Conservation (phyloP, 2,113 vertebrate genomes). For the Epinephelus lanceolatus region DNA sequence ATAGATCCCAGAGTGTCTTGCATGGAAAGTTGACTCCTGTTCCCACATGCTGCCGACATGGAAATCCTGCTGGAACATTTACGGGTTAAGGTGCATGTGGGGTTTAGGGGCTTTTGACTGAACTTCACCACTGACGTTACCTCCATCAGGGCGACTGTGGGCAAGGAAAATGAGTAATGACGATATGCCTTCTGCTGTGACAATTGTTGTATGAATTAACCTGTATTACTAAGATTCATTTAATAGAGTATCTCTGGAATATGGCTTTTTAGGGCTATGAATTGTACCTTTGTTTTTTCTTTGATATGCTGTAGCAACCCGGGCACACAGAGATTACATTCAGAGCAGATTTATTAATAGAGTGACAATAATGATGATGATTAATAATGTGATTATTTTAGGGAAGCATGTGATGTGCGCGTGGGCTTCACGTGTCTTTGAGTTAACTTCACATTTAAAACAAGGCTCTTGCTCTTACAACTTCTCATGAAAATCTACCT, state of each 20-base stretch:
- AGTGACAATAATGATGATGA: slow-evolving; percentile 39
- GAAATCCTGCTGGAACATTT: slow-evolving; percentile 50
- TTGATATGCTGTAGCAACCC: slow-evolving; percentile 66
- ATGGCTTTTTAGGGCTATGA: slow-evolving; percentile 71
- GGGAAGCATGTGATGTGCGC: slow-evolving; percentile 46
- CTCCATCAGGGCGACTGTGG: slow-evolving; percentile 59
- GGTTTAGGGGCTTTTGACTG: slow-evolving; percentile 38
- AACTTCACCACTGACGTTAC: slow-evolving; percentile 58
- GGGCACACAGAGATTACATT: slow-evolving; percentile 74
- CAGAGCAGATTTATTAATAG: slow-evolving; percentile 68
- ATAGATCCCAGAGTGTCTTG: slow-evolving; percentile 42
- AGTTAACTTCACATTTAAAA: slow-evolving; percentile 68
- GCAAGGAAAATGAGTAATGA: slow-evolving; percentile 62
- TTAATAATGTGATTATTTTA: slow-evolving; percentile 69
- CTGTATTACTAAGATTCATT: slow-evolving; percentile 76
- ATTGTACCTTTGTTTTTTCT: slow-evolving; percentile 73
- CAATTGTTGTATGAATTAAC: slow-evolving; percentile 80
- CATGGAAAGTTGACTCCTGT: slow-evolving; percentile 29
- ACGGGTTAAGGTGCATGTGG: slow-evolving; percentile 55
- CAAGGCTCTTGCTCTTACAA: slow-evolving; percentile 70
- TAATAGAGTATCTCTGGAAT: slow-evolving; percentile 74
- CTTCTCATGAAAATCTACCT: slow-evolving; percentile 87
- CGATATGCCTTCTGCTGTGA: slow-evolving; percentile 86
- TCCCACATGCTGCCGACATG: slow-evolving; percentile 40
- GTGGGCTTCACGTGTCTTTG: slow-evolving; percentile 56